phyloP scores from a whole-genome alignment of 1,140 invertebrate species.

The Calephelis nemesis region DNA sequence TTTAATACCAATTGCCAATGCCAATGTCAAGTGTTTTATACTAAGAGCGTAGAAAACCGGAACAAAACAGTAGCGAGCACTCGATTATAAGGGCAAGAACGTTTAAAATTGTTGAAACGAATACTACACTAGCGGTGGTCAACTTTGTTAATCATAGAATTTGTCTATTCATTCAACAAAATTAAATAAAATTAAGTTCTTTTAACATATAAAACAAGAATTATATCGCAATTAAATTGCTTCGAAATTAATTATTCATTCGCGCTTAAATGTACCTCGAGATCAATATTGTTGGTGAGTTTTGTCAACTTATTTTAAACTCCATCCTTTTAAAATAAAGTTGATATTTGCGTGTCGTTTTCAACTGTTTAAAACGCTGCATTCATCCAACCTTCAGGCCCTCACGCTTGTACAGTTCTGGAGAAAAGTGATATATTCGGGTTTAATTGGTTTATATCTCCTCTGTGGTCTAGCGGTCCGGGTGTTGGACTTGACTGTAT shows the following conservation, averaged over 20 bases:
- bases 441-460: slow-evolving; percentile 16
- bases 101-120: too few species aligned
- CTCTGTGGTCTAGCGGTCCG: too few species aligned
- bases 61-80: too few species aligned
- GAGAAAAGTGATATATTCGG: slow-evolving; percentile 27
- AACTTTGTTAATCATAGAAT: too few species aligned
- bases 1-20: too few species aligned
- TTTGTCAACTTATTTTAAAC: slow-evolving; percentile 17
- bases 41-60: too few species aligned
- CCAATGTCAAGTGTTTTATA: too few species aligned
- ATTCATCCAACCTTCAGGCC: slow-evolving; percentile 58
- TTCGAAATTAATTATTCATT: slow-evolving; percentile 27
- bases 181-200: not conserved
- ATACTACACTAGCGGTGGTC: too few species aligned
- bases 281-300: slow-evolving; percentile 21
- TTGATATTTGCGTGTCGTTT: slow-evolving; percentile 17
- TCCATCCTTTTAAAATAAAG: slow-evolving; percentile 13
- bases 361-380: slow-evolving; percentile 41
- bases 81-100: too few species aligned
- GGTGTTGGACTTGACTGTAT: too few species aligned
- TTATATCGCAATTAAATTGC: slow-evolving; percentile 21
- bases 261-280: slow-evolving; percentile 30
- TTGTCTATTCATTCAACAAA: too few species aligned
- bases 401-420: slow-evolving; percentile 52
- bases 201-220: not conserved